Evolutionary conservation across 37 sponge, comb jelly and placozoan species (phyloP).

Genomic region (Geodia barretti): DNA sequence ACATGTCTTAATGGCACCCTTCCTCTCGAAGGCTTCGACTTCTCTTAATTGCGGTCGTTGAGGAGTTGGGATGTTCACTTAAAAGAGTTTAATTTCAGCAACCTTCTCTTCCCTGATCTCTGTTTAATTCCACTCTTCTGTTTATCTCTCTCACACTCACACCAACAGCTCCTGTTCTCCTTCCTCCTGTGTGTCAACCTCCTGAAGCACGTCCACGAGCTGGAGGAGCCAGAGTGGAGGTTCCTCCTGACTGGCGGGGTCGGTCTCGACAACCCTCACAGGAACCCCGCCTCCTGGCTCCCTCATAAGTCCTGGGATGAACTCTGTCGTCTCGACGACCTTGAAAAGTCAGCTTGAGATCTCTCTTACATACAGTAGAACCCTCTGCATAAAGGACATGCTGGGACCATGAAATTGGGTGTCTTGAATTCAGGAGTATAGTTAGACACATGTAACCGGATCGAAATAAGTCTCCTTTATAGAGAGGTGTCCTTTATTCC

Average conservation of each 20-base stretch:
- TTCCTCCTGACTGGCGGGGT: constrained; percentile 98
- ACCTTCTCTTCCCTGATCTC: background rate
- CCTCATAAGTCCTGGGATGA: constrained; percentile 99
- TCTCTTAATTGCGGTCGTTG: background rate
- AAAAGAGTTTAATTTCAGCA: background rate
- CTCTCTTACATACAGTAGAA: no score
- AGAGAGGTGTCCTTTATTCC: no score
- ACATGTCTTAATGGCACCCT: background rate
- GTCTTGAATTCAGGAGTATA: no score
- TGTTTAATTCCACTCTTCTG: background rate
- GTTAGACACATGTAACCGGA: no score
- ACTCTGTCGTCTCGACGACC: constrained; percentile 85
- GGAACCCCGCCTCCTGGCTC: constrained; percentile 90
- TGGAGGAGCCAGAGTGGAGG: constrained; percentile 92
- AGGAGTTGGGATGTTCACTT: background rate
- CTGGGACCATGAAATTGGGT: no score
- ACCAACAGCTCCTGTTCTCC: constrained; percentile 82
- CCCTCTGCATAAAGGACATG: no score
- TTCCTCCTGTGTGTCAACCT: constrained; percentile 92
- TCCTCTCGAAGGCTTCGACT: background rate
- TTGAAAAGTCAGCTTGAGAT: constrained; percentile 16
- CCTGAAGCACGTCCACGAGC: constrained; percentile 69
- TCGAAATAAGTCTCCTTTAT: no score
- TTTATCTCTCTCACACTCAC: background rate
- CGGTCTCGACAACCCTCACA: constrained; percentile 97